Evolutionary conservation across 2,113 vertebrate species (phyloP).

Genomic region (Leuciscus idus): DNA sequence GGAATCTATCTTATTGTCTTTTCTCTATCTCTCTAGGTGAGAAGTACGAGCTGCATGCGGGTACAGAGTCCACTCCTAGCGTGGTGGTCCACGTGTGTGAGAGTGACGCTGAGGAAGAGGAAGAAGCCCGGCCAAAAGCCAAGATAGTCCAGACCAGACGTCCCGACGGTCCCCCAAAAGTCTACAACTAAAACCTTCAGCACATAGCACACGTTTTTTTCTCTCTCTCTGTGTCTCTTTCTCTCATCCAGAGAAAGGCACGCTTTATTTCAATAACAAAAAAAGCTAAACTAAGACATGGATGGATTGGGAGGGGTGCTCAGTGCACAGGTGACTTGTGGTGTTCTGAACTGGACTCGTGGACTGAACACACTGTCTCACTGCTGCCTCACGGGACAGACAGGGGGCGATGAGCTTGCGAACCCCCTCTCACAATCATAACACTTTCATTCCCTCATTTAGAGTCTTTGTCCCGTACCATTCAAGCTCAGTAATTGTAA

Average conservation of each 20-base stretch:
- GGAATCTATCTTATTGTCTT: not conserved
- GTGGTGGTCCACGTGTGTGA: conserved; percentile 98
- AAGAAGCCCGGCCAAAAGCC: conserved; percentile 87
- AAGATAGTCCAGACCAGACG: conserved; percentile 94
- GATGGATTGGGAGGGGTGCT: conserved; percentile 35
- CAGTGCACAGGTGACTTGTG: conserved; percentile 37
- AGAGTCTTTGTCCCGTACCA: conserved; percentile 39
- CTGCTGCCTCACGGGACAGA: conserved; percentile 71
- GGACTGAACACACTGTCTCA: conserved; percentile 68
- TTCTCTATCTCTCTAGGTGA: conserved; percentile 78
- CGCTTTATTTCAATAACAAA: conserved; percentile 77
- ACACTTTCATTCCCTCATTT: conserved; percentile 42
- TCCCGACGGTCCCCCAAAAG: conserved; percentile 79
- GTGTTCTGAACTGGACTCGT: conserved; percentile 64
- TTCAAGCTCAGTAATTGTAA: conserved; percentile 42
- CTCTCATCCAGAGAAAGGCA: conserved; percentile 73
- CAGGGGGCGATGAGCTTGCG: conserved; percentile 32
- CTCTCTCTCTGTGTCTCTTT: conserved; percentile 73
- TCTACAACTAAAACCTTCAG: conserved; percentile 73
- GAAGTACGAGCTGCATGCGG: conserved; percentile 95
- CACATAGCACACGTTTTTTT: conserved; percentile 69
- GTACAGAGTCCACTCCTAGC: conserved; percentile 95
- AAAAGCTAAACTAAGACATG: conserved; percentile 57
- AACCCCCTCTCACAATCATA: conserved; percentile 47
- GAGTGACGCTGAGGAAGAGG: conserved; percentile 87